phyloP scores from a whole-genome alignment of 1,140 invertebrate genomes.

The Apis florea region DNA sequence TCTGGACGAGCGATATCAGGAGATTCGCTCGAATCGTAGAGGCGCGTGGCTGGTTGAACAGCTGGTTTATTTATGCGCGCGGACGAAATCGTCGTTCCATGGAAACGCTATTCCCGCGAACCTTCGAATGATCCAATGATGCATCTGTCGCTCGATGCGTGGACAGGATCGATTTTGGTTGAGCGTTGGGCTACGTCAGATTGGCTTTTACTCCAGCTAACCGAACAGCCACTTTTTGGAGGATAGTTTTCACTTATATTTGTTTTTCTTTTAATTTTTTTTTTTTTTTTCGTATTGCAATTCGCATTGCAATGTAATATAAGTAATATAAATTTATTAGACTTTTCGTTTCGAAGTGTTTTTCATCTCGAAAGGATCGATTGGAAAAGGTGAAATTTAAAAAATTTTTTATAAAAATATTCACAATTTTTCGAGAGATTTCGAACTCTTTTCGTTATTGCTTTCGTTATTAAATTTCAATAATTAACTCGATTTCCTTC shows the following conservation, averaged over 20 bases:
- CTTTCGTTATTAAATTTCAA: background rate
- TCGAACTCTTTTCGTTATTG: too few species aligned
- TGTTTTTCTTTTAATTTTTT: too few species aligned
- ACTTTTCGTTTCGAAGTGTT: too few species aligned
- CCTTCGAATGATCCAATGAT: background rate
- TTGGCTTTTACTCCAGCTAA: background rate
- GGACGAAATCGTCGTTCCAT: conserved; percentile 9
- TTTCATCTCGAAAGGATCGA: too few species aligned
- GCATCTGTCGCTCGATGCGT: conserved; percentile 14
- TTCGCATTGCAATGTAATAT: too few species aligned
- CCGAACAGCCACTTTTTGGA: too few species aligned
- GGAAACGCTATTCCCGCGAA: background rate
- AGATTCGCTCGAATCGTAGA: background rate
- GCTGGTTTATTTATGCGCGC: conserved; percentile 32
- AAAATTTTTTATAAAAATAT: background rate
- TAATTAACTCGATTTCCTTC: background rate
- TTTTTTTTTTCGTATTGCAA: too few species aligned
- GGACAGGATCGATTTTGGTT: background rate
- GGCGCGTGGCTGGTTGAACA: conserved; percentile 21
- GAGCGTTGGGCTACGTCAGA: too few species aligned
- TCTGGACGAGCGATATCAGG: background rate
- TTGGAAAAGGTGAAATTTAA: too few species aligned
- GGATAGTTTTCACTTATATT: too few species aligned
- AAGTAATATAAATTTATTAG: too few species aligned
- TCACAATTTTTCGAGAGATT: background rate